Base-by-base conservation (phyloP, 2,113 vertebrate genomes). In the Carollia perspicillata region DNA sequence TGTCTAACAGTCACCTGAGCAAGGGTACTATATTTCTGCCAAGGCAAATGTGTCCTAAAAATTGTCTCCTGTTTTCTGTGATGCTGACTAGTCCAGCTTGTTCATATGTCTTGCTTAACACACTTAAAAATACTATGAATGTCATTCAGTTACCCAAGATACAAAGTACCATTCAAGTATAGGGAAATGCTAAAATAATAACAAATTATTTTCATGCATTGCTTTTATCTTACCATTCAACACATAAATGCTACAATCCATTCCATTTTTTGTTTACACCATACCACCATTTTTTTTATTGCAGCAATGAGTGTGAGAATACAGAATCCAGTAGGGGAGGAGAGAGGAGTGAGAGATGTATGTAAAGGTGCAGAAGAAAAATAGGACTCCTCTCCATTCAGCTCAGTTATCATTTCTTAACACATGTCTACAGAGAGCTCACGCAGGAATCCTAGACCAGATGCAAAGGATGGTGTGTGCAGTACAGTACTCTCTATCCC, bases 51-150 rank as follows among this genome's bases (percentile, higher is more conserved):
- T 2, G 33, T 84, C 78, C 53, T 69, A 28, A 84, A 86, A 79
- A 65, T 35, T 42, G 6, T 71, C 44, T 93, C 28, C 10, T 42
- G 22, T 74, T 88, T 92, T 86, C 33, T 81, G 89, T 74, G 20
- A 90, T 71, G n/a, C 69, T 79, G 17, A 78, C 18, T 42, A 60
- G 10, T 55, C 3, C 10, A n/a, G 33, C 11, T 65, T 63, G 44
- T 89, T 83, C 16, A 75, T 42, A 18, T 78, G 6, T 78, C 55
- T 71, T 83, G 33, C 33, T 89, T 87, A 84, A 78, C 44, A 33
- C 51, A 94, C 42, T 49, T 95, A 93, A 75, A 91, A 68, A 96
- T 92, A 71, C 51, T 77, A 33, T 69, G 33, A 90, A 90, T 90
- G 53, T 13, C 53, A 69, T 81, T 84, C 33, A 37, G 7, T 78